A percentile compares a stretch with the other conserved stretches of the same genome.
Evolutionary conservation across 1,140 invertebrate species (phyloP).

Genomic region (Cydia fagiglandana): DNA sequence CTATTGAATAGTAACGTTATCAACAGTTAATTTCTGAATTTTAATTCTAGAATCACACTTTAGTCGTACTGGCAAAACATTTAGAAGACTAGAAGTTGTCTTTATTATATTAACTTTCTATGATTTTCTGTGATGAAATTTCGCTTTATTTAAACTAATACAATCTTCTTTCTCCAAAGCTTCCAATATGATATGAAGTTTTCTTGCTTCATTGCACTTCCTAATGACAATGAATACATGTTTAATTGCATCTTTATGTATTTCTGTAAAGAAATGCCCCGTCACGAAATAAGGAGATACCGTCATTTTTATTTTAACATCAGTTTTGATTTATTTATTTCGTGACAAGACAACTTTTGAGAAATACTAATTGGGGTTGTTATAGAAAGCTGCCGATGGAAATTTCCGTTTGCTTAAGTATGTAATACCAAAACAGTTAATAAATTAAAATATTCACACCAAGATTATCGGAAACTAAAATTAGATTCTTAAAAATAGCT

Average conservation of each 20-base stretch:
- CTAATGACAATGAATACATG: neutral
- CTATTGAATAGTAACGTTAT: too few species aligned
- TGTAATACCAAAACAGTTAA: neutral
- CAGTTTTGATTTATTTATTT: neutral
- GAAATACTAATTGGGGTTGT: neutral
- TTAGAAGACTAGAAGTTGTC: too few species aligned
- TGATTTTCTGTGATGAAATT: neutral
- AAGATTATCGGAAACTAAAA: neutral
- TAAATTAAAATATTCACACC: neutral
- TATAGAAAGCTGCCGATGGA: neutral
- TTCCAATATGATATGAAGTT: neutral
- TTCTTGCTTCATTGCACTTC: neutral
- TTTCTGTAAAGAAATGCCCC: neutral
- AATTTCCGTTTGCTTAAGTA: neutral
- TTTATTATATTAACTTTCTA: neutral
- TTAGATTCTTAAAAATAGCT: too few species aligned
- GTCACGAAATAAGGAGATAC: neutral
- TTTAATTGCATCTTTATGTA: neutral
- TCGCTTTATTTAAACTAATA: neutral
- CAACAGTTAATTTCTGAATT: too few species aligned
- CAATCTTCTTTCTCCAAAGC: neutral
- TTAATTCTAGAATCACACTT: too few species aligned
- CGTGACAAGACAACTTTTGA: constrained; percentile 1
- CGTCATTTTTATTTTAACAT: neutral
- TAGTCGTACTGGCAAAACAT: too few species aligned